Conservation (phyloP, 2,113 vertebrate genomes). For the Apistogramma diplotaenia region DNA sequence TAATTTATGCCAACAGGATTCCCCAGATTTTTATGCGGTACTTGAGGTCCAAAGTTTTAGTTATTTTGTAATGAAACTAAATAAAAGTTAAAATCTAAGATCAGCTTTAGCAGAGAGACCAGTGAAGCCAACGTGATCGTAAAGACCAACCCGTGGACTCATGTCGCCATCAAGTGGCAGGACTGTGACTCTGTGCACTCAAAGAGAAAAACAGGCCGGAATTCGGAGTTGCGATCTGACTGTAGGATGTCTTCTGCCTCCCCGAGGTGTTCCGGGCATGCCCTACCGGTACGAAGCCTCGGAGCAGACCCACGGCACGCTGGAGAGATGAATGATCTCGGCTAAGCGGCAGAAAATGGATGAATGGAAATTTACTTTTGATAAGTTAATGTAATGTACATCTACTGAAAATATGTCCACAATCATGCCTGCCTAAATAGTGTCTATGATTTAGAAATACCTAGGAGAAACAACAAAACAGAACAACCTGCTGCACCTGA, state of each 20-base stretch:
- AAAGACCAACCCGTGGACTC: not conserved
- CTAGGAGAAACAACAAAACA: not conserved
- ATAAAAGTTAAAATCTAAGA: not conserved
- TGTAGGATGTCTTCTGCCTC: not conserved
- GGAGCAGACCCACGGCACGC: not conserved
- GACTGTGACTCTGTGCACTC: not conserved
- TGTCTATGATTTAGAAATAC: not conserved
- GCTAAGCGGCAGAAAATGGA: not conserved
- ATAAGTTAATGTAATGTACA: not conserved
- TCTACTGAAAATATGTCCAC: not conserved
- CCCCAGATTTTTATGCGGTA: not conserved
- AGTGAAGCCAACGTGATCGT: not conserved
- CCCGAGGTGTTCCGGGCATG: not conserved
- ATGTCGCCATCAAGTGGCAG: conserved; percentile 60
- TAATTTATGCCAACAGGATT: not conserved
- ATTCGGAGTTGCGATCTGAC: not conserved
- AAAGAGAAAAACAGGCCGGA: not conserved
- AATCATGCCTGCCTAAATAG: not conserved
- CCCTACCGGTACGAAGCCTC: not conserved
- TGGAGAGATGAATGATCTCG: no score
- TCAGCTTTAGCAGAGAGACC: no score
- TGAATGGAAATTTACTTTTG: not conserved
- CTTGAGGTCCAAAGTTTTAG: not conserved
- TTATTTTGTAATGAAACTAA: not conserved
- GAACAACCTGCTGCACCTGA: not conserved